These are phyloP conservation scores for Drosophila phalerata DNA, from an alignment of 2,888 invertebrate genomes.

Conservation along the genomic window DNA sequence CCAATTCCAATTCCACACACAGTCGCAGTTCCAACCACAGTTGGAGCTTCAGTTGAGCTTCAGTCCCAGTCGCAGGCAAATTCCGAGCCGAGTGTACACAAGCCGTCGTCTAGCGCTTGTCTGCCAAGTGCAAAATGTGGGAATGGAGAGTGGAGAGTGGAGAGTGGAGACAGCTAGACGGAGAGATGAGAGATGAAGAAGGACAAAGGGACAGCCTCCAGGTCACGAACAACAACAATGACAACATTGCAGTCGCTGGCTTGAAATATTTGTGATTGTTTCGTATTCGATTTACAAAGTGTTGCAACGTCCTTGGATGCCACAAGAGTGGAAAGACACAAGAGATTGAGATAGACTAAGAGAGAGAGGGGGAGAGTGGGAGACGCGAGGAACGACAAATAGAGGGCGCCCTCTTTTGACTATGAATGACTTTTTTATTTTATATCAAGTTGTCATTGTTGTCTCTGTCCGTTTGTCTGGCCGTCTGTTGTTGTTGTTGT, in stretches of 20 bases:
- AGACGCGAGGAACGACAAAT: constrained; percentile 2
- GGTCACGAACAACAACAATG: constrained; percentile 16
- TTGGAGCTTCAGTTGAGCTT: constrained; percentile 5
- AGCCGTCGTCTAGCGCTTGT: constrained; percentile 76
- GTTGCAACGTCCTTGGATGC: constrained; percentile 73
- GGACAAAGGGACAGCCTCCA: constrained; percentile 23
- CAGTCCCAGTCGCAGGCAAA: constrained; percentile 61
- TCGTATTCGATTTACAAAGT: constrained; percentile 75
- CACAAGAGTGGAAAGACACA: constrained; percentile 13
- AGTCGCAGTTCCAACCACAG: constrained; percentile 14
- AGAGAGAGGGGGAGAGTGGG: constrained; percentile 3
- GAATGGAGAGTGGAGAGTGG: background rate
- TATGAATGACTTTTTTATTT: constrained; percentile 49
- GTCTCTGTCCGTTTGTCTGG: constrained; percentile 12
- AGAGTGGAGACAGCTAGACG: background rate
- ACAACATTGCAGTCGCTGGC: constrained; percentile 48
- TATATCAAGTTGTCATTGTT: constrained; percentile 60
- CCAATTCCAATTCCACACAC: constrained; percentile 14
- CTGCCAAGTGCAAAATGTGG: constrained; percentile 72
- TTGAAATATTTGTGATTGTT: constrained; percentile 74
- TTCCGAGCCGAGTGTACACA: constrained; percentile 73
- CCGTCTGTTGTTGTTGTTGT: constrained; percentile 38
- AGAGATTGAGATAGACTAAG: constrained; percentile 16
- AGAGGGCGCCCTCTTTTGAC: constrained; percentile 29
- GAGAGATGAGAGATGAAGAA: background rate